Evolutionary conservation across 2,888 invertebrate species (phyloP).

Genomic region (Sthenelais limicola): DNA sequence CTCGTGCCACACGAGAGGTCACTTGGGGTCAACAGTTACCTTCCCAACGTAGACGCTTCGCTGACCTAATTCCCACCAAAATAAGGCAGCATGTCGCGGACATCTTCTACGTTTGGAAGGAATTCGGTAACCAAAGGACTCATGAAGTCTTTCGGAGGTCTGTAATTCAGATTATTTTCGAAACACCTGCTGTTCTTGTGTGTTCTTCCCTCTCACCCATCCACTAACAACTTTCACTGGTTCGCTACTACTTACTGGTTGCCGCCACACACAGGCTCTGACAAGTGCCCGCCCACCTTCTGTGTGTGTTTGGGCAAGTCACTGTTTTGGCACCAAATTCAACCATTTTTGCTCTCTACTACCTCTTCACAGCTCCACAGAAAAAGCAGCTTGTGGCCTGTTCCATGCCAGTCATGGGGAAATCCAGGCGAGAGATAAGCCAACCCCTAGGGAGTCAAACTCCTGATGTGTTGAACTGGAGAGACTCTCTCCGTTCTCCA

Average conservation of each 20-base stretch:
- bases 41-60: constrained; percentile 21
- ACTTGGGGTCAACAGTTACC: not conserved
- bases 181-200: no score
- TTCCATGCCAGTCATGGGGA: constrained; percentile 1
- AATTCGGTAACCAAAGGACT: constrained; percentile 1
- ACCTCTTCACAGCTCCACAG: no score
- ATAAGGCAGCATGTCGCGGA: constrained; percentile 32
- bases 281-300: constrained; percentile 11
- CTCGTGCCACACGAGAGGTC: no score
- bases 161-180: not conserved
- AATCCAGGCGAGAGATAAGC: not conserved
- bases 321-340: constrained; percentile 19
- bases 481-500: constrained; percentile 15
- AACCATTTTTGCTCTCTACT: not conserved
- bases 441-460: not conserved
- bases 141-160: constrained; percentile 3
- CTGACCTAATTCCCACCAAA: constrained; percentile 29
- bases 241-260: no score
- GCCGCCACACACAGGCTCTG: not conserved
- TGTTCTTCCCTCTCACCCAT: not conserved
- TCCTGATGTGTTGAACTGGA: constrained; percentile 14
- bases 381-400: not conserved
- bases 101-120: constrained; percentile 26
- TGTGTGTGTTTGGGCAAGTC: constrained; percentile 9
- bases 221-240: not conserved